Conservation (phyloP, 2,797 vertebrate genomes). For the Natrix natrix region DNA sequence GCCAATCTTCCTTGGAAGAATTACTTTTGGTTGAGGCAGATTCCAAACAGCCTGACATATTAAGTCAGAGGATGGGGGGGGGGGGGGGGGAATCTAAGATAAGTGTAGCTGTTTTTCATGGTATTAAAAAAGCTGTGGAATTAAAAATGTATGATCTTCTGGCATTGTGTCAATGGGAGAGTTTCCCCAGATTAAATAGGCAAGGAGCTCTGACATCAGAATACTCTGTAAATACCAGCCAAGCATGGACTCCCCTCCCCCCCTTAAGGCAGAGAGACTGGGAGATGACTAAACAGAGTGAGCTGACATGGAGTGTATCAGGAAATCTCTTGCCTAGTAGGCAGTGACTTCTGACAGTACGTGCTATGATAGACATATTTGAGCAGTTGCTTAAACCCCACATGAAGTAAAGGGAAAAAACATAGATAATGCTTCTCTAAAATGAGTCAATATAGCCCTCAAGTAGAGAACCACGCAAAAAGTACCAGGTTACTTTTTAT, state of each 20-base stretch:
- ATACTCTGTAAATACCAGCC: neutral
- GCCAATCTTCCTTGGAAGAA: neutral
- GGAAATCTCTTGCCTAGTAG: neutral
- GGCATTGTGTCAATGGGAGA: neutral
- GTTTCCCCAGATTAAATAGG: neutral
- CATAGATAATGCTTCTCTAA: neutral
- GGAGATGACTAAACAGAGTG: neutral
- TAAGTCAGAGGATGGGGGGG: neutral
- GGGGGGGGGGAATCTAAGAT: no score
- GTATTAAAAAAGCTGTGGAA: neutral
- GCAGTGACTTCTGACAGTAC: neutral
- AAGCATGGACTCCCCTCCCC: neutral
- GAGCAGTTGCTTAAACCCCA: neutral
- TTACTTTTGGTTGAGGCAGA: neutral
- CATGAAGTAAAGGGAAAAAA: neutral
- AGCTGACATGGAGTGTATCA: neutral
- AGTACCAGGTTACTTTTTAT: neutral
- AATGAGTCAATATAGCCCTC: neutral
- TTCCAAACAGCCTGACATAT: neutral
- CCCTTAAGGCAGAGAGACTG: neutral
- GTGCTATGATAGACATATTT: neutral
- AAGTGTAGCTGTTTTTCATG: neutral
- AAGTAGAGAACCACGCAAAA: neutral
- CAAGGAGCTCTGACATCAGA: neutral
- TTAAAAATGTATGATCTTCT: neutral